Percentiles rank a stretch among this genome's conserved stretches.
Evolutionary conservation across 2,797 vertebrate species (phyloP).

Genomic region (Cheirogaleus major): DNA sequence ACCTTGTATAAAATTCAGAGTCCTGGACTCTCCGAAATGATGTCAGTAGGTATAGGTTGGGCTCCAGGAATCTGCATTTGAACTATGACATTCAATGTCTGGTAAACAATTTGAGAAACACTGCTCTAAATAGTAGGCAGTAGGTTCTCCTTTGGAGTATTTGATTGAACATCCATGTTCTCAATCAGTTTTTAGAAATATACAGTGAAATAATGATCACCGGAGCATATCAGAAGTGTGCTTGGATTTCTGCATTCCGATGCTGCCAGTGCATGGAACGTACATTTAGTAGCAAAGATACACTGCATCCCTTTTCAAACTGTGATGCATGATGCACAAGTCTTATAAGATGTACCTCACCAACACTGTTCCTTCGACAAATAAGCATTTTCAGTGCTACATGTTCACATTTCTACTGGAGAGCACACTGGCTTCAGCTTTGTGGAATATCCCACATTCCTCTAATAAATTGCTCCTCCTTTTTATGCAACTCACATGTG

Average conservation of each 20-base stretch:
- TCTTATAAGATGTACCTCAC: not conserved
- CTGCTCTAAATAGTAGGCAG: not conserved
- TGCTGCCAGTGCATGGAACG: not conserved
- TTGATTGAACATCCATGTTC: not conserved
- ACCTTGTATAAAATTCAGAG: not conserved
- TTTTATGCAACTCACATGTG: not conserved
- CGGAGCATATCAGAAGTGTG: not conserved
- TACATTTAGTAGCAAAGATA: not conserved
- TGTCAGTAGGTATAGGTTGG: not conserved
- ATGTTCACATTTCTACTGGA: not conserved
- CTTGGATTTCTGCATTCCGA: not conserved
- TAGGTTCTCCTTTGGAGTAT: not conserved
- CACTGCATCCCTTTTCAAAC: not conserved
- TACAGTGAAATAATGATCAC: not conserved
- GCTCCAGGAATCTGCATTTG: not conserved
- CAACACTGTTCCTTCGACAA: not conserved
- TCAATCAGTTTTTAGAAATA: not conserved
- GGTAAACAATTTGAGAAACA: not conserved
- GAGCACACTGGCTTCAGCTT: not conserved
- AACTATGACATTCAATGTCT: not conserved
- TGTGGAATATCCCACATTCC: not conserved
- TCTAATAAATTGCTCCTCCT: not conserved
- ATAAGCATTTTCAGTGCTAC: not conserved
- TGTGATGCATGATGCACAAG: not conserved
- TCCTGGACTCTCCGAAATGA: not conserved